Evolutionary conservation across 2,888 invertebrate genomes (phyloP).

Genomic region (Drosophila ustulata): DNA sequence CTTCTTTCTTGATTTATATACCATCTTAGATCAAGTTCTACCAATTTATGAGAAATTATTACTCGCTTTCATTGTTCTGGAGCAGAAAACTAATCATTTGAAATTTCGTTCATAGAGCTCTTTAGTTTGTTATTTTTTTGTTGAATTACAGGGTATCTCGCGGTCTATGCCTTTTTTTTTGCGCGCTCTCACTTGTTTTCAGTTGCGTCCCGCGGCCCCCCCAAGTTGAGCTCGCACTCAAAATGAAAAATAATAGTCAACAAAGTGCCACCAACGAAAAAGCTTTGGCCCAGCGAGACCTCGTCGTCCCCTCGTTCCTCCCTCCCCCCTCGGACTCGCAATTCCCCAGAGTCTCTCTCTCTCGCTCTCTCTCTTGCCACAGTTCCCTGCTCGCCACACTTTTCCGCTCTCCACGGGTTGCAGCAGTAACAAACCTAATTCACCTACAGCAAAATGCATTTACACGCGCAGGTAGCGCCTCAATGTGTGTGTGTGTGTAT

Average conservation of each 20-base stretch:
- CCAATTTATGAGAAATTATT: too few relatives aligned
- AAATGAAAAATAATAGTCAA: conserved; percentile 79
- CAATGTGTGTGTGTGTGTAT: conserved; percentile 11
- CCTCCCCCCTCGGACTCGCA: background rate
- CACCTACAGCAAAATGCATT: conserved; percentile 72
- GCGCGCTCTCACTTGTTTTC: conserved; percentile 18
- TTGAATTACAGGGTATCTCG: background rate
- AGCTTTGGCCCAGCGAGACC: conserved; percentile 62
- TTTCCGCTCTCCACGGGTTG: background rate
- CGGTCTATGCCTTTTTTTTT: background rate
- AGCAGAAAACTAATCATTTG: too few relatives aligned
- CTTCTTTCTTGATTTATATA: too few relatives aligned
- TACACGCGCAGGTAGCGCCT: conserved; percentile 60
- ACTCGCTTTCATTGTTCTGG: too few relatives aligned
- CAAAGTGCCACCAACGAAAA: conserved; percentile 76
- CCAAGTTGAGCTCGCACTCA: conserved; percentile 27
- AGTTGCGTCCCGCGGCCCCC: conserved; percentile 28
- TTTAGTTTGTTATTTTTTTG: background rate
- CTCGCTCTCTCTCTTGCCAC: background rate
- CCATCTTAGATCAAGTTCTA: too few relatives aligned
- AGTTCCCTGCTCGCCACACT: background rate
- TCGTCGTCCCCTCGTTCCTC: background rate
- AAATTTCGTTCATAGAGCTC: too few relatives aligned
- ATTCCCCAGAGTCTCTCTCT: conserved; percentile 16
- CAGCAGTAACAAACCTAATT: conserved; percentile 54